Evolutionary conservation across 2,888 invertebrate genomes (phyloP), one percentile per base, ranked within the genome.

Genomic region (Euzophera pinguis): DNA sequence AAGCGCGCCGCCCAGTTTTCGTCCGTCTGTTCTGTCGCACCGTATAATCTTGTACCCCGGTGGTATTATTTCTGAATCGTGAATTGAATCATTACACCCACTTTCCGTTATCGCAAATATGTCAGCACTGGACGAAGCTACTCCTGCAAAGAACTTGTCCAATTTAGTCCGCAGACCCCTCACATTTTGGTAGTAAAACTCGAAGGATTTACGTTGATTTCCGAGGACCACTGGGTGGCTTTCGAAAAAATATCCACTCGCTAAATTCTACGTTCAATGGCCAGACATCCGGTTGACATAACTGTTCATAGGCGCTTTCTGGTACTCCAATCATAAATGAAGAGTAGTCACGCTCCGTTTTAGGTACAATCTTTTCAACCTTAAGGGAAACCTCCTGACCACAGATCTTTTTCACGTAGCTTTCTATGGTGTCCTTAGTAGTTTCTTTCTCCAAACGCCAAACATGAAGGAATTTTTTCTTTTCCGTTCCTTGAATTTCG

Each of bases 241-340:
- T 55, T 9, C 61, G 61, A 65, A 64, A 65, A 57, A 58, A 63
- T 7, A 62, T 47, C 61, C 61, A 62, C 35, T 64, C n/a, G n/a
- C n/a, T n/a, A n/a, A n/a, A n/a, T n/a, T n/a, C n/a, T n/a, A n/a
- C n/a, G n/a, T n/a, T n/a, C 60, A 37, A 4, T 13, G 37, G 38
- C 62, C 61, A 64, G n/a, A 14, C 48, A n/a, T 60, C 56, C 1
- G 60, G 48, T 6, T 57, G 37, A 51, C 55, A 52, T 8, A 64
- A 8, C 17, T 49, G 51, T 0, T 60, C 56, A 37, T 37, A 37
- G 12, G 10, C 6, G 5, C 51, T 54, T 48, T 63, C 63, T 10
- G 64, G 53, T 0, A 66, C 59, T 17, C 58, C 55, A 16, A 68
- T 59, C 0, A 54, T 60, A 50, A 65, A 65, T 0, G 64, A 67